Base-by-base conservation (phyloP, 2,113 vertebrate species). In the Labeo catla region DNA sequence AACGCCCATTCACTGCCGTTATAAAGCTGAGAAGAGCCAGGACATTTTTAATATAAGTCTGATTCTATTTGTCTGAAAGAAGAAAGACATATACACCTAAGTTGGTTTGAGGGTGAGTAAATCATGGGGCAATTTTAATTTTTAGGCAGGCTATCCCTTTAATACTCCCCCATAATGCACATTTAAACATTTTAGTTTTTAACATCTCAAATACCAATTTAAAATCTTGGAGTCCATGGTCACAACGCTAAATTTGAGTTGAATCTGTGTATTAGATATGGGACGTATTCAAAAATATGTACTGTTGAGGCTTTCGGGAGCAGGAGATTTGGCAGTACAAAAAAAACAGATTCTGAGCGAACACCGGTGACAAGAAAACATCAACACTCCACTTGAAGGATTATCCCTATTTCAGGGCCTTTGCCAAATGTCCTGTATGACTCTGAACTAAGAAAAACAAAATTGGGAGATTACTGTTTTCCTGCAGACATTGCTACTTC, bases 291-390 rank as follows among this genome's bases (percentile, higher is more conserved):
- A 8, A 54, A 54, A 34, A 36, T 54, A 23, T 63, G 54, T 39
- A 21, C 6, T 59, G 8, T 39, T 59, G 6, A 2, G 52, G 4
- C 15, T 78, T 78, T 47, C 13, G 8, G 49, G 49, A 16, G 49
- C 10, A 3, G 43, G 21, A 73, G 43, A 47, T 47, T 76, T 77
- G 28, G 23, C 28, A 77, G 76, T 34, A 54, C 47, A 34, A 54
- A 77, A 23, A 13, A 77, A 76, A 54, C 74, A 34, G 12, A 23
- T 21, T 76, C 73, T 47, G 50, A 52, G 74, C 8, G 47, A 76
- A 76, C 73, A 76, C 13, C 19, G 47, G 5, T 50, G 74, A 52
- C 74, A 76, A 76, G 74, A 76, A 76, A 76, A 34, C 47, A 76
- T 52, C 23, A 52, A 34, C 47, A 50, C 47, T 76, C 12, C n/a